phyloP scores from a whole-genome alignment of 2,113 vertebrate genomes.

The Pao palembangensis region DNA sequence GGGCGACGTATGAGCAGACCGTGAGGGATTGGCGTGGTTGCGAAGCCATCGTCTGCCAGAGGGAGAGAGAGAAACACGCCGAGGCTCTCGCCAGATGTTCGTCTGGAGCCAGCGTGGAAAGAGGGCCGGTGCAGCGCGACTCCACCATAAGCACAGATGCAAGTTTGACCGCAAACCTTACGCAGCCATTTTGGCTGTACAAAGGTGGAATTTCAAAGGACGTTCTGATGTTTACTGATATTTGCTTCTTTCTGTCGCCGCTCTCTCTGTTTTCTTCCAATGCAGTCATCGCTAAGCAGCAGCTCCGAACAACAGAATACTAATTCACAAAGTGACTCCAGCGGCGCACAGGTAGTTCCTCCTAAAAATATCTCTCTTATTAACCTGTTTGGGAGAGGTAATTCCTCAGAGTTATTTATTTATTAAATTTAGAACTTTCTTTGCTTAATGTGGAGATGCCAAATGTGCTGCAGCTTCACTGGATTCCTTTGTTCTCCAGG shows the following conservation, averaged over 20 bases:
- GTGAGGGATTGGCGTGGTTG: slow-evolving; percentile 97
- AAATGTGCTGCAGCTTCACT: neutral
- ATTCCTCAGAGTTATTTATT: too few species aligned
- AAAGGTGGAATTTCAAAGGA: neutral
- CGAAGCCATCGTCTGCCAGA: slow-evolving; percentile 90
- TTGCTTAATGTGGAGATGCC: neutral
- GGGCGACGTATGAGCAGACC: slow-evolving; percentile 85
- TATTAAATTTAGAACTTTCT: neutral
- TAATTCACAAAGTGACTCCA: slow-evolving; percentile 87
- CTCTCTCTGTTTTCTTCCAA: slow-evolving; percentile 7
- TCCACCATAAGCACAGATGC: slow-evolving; percentile 91
- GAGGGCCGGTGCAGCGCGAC: slow-evolving; percentile 84
- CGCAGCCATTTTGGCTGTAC: neutral
- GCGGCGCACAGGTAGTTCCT: slow-evolving; percentile 83
- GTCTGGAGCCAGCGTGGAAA: slow-evolving; percentile 86
- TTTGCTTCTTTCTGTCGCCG: slow-evolving; percentile 23
- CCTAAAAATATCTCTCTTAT: neutral
- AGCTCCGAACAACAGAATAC: slow-evolving; percentile 84
- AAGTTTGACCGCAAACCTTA: slow-evolving; percentile 42
- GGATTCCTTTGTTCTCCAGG: slow-evolving; percentile 67
- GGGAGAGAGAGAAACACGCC: slow-evolving; percentile 89
- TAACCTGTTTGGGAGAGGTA: neutral
- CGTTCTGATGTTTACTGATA: slow-evolving; percentile 2
- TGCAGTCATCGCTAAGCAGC: slow-evolving; percentile 89
- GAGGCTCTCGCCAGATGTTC: slow-evolving; percentile 91